Evolutionary conservation across 1,140 invertebrate genomes (phyloP).

Genomic region (Pectinophora gossypiella): DNA sequence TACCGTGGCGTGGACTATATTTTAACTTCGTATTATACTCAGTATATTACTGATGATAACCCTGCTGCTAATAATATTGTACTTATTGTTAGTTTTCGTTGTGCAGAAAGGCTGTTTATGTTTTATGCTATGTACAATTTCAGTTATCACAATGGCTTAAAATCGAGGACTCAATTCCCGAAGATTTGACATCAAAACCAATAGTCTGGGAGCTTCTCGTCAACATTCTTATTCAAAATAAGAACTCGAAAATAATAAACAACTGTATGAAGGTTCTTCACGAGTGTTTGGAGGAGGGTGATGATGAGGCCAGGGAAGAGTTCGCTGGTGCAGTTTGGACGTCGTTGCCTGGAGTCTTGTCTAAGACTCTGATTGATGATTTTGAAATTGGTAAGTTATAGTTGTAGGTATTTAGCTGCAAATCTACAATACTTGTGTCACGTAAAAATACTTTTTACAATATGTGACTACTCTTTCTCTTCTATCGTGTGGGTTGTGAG

Average conservation of each 20-base stretch:
- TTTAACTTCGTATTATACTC: too few species aligned
- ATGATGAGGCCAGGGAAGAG: conserved; percentile 31
- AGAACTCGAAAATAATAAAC: conserved; percentile 23
- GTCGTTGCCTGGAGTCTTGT: conserved; percentile 44
- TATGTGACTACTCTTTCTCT: too few species aligned
- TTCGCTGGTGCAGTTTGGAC: conserved; percentile 44
- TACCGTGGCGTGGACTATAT: too few species aligned
- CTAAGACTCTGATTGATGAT: conserved; percentile 41
- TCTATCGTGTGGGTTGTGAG: too few species aligned
- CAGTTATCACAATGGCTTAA: conserved; percentile 60
- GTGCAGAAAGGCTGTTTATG: too few species aligned
- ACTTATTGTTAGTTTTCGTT: too few species aligned
- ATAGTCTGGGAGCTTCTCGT: conserved; percentile 50
- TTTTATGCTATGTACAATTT: too few species aligned
- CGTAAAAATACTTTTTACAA: too few species aligned
- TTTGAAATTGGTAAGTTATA: conserved; percentile 41
- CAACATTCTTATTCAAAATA: conserved; percentile 41
- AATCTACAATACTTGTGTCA: too few species aligned
- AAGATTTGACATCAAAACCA: conserved; percentile 44
- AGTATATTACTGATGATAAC: too few species aligned
- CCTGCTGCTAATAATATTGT: too few species aligned
- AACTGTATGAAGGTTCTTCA: conserved; percentile 47
- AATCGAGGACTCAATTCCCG: conserved; percentile 43
- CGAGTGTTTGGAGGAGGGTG: conserved; percentile 34
- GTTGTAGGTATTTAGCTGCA: too few species aligned